A percentile compares a stretch with the other conserved stretches of the same genome.
These are phyloP conservation scores for Sinopyrophorus schimmeli DNA, from an alignment of 2,888 invertebrate species.

Conservation along the genomic window DNA sequence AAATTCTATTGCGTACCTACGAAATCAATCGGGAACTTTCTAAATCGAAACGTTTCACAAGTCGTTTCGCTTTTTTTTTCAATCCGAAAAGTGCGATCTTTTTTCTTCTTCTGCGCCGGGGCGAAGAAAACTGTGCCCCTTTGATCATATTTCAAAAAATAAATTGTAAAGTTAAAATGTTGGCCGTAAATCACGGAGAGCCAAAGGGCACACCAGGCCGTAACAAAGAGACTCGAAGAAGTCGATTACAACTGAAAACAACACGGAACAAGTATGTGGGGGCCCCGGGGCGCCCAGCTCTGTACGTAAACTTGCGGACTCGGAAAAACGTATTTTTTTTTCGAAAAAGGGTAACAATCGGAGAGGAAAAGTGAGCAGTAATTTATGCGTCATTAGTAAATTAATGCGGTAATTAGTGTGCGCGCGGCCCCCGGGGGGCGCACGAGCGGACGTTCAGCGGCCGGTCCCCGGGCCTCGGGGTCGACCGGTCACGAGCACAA, in stretches of 20 bases:
- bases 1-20: not conserved
- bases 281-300: slow-evolving; percentile 2
- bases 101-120: no score
- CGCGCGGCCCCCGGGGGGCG: slow-evolving; percentile 34
- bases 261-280: not conserved
- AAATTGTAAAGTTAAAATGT: no score
- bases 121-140: no score
- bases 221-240: not conserved
- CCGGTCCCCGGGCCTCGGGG: slow-evolving; percentile 33
- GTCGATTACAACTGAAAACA: not conserved
- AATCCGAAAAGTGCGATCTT: no score
- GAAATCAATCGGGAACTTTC: slow-evolving; percentile 4
- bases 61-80: no score
- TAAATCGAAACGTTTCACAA: slow-evolving; percentile 5
- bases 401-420: slow-evolving; percentile 39
- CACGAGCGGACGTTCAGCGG: slow-evolving; percentile 34
- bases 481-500: slow-evolving; percentile 38
- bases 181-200: not conserved
- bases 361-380: slow-evolving; percentile 15
- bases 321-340: not conserved
- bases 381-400: slow-evolving; percentile 40
- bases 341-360: slow-evolving; percentile 3
- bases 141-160: no score
- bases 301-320: not conserved
- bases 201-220: not conserved